Evolutionary conservation across 2,888 invertebrate genomes (phyloP), one percentile per base, ranked within the genome.

Genomic region (Panzeria rudis): DNA sequence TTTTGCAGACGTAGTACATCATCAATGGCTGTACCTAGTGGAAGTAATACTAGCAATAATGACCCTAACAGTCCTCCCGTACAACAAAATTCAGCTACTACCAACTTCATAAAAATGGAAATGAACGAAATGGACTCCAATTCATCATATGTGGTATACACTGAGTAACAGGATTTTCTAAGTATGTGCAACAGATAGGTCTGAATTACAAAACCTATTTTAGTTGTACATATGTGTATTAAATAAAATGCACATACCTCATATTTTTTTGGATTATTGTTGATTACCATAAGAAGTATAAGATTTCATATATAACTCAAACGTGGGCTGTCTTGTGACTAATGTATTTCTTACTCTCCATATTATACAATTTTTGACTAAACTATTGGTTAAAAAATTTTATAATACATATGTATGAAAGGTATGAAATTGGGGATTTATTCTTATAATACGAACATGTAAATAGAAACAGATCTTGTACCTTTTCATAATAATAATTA

Each of bases 71-170:
- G 88, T 84, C 87, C 87, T 38, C 75, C 82, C 9, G 93, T 94
- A 88, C 94, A 94, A 89, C 92, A 94, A 89, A 61, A 44, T 62
- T 29, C 82, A 47, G 92, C 94, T 85, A 94, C 94, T 89, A 94
- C 94, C 86, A 95, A 95, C 89, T 95, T 94, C 92, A 95, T 96
- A 78, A 95, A 96, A 93, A 95, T 95, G 56, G 96, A 96, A 93
- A 94, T 96, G 88, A 94, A 94, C 75, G 95, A 95, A 91, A 94
- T 95, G 87, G 94, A 94, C 86, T 96, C 96, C 75, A 95, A 95
- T 92, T 95, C 95, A 87, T 96, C 96, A 88, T 96, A 97, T 89
- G 96, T 97, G 90, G 97, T 97, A 90, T 97, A 97, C 93, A 96
- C 97, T 83, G 97, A 97, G 93, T 96, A 89, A 91, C 5, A 61